Conservation (phyloP, 2,113 vertebrate species). For the Nibea albiflora region DNA sequence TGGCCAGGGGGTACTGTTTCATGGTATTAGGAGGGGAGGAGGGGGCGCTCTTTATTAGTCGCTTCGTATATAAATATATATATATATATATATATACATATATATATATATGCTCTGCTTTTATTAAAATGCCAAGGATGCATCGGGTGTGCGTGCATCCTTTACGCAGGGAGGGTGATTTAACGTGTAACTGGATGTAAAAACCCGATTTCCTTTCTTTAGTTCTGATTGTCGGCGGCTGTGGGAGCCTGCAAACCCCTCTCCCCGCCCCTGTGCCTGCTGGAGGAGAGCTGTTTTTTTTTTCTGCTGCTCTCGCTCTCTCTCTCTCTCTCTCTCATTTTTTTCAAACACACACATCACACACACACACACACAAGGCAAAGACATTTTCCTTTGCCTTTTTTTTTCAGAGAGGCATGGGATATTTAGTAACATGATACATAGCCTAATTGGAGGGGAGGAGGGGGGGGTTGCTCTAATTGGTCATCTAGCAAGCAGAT, state of each 20-base stretch:
- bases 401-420: slow-evolving; percentile 5
- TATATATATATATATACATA: not conserved
- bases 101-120: slow-evolving; percentile 28
- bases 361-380: slow-evolving; percentile 6
- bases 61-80: slow-evolving; percentile 8
- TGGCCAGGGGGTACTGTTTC: slow-evolving; percentile 55
- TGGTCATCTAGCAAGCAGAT: slow-evolving; percentile 36
- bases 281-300: slow-evolving; percentile 47
- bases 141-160: slow-evolving; percentile 4
- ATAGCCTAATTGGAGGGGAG: slow-evolving; percentile 24
- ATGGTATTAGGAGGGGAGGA: slow-evolving; percentile 36
- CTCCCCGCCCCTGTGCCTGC: slow-evolving; percentile 69
- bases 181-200: slow-evolving; percentile 26
- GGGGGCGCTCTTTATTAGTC: slow-evolving; percentile 41
- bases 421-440: slow-evolving; percentile 49
- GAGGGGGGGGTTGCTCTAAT: slow-evolving; percentile 41
- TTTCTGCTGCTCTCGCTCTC: slow-evolving; percentile 20
- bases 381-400: slow-evolving; percentile 10
- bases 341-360: too few relatives aligned
- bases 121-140: slow-evolving; percentile 42
- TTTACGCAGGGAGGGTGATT: slow-evolving; percentile 8
- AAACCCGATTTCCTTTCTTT: slow-evolving; percentile 6
- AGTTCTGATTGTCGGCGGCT: slow-evolving; percentile 42
- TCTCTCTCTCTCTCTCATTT: slow-evolving; percentile 11
- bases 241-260: slow-evolving; percentile 46